Evolutionary conservation across 1,140 invertebrate genomes (phyloP).

Genomic region (Philopotamus ludificatus): DNA sequence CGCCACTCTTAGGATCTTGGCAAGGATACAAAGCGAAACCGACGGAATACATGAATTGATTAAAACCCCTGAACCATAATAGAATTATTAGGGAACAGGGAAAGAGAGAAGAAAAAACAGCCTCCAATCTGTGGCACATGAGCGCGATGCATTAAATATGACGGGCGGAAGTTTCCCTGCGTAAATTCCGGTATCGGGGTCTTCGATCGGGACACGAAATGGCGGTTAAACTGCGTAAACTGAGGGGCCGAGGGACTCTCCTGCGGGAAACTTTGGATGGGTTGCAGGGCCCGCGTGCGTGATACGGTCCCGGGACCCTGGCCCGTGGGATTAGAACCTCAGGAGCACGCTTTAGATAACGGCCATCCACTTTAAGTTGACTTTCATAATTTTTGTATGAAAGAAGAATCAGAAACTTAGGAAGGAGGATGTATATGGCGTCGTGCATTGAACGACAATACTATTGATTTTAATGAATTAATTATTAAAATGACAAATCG

Average conservation of each 20-base stretch:
- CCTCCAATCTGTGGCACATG: not conserved
- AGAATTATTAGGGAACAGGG: too few species aligned
- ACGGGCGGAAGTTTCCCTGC: slow-evolving; percentile 9
- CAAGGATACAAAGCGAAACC: too few species aligned
- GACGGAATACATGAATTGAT: too few species aligned
- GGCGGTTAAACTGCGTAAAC: slow-evolving; percentile 23
- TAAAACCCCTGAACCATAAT: too few species aligned
- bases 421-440: too few species aligned
- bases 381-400: slow-evolving; percentile 26
- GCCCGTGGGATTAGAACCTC: slow-evolving; percentile 17
- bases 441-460: too few species aligned
- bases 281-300: slow-evolving; percentile 13
- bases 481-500: too few species aligned
- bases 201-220: slow-evolving; percentile 14
- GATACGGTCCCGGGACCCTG: slow-evolving; percentile 14
- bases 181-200: slow-evolving; percentile 11
- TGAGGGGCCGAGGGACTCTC: slow-evolving; percentile 4
- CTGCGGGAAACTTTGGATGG: slow-evolving; percentile 20
- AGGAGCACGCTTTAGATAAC: slow-evolving; percentile 22
- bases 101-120: too few species aligned
- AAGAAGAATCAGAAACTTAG: too few species aligned
- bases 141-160: not conserved
- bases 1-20: too few species aligned
- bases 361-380: slow-evolving; percentile 13
- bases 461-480: too few species aligned